Conservation (phyloP, 2,797 vertebrate species). For the Clarias fuscus region DNA sequence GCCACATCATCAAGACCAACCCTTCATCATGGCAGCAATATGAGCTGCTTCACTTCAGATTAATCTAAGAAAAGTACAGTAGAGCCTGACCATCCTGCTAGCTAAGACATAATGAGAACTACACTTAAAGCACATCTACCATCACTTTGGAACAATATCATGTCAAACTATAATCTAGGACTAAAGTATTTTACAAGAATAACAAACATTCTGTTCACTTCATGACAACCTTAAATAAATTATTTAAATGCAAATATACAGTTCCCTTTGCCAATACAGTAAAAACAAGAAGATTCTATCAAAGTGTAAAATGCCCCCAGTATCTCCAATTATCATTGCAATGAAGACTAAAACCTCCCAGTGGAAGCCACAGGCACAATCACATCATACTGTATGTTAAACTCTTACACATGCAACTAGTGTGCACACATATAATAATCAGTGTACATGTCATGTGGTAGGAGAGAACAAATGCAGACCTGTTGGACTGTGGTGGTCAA, state of each 20-base stretch:
- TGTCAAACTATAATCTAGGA: not conserved
- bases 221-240: not conserved
- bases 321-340: not conserved
- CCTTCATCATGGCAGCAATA: not conserved
- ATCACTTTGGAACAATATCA: too few species aligned
- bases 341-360: not conserved
- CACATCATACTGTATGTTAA: not conserved
- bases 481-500: constrained; percentile 97
- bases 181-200: not conserved
- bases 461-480: constrained; percentile 75
- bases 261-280: not conserved
- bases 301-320: not conserved
- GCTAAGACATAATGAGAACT: not conserved
- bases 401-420: not conserved
- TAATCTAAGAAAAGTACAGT: not conserved
- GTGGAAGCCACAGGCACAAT: not conserved
- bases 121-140: not conserved
- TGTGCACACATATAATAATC: not conserved
- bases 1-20: not conserved
- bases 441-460: constrained; percentile 41
- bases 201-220: not conserved
- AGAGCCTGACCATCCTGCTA: not conserved
- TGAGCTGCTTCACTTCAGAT: not conserved
- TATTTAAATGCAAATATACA: not conserved
- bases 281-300: not conserved